Base-by-base conservation (phyloP, 2,888 invertebrate species). In the Oscheius onirici region DNA sequence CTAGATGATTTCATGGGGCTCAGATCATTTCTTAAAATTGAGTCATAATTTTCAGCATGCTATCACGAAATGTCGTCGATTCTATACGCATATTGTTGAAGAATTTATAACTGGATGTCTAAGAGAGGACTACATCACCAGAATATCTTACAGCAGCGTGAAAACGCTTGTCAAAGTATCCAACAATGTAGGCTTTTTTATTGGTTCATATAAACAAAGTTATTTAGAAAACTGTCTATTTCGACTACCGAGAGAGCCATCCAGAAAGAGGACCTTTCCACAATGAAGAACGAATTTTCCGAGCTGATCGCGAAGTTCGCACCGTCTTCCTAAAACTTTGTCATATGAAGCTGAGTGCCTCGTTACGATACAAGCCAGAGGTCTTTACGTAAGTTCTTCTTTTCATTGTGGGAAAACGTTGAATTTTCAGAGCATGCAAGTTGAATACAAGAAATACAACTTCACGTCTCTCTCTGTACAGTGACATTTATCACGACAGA, bases 341-440 rank as follows among this genome's bases (percentile, higher is more conserved):
- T 5, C 8, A 63, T 5, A 17, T 13, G 10, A 26, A 49, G 1
- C 34, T 63, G 10, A 24, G 46, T n/a, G 63, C 63, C 13, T 24
- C 46, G n/a, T 17, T 63, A 24, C 44, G 46, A 28, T 63, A 63
- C 49, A 63, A 63, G 28, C 63, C 63, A 17, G 63, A 63, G 13
- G 34, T 63, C 34, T 63, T 63, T n/a, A 49, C 63, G 63, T 63
- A 63, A 10, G 43, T 41, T 13, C 3, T 24, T 13, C 26, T 20
- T 10, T 28, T 63, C 15, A 0, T 46, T 28, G n/a, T n/a, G 2
- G 22, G 17, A 17, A 46, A n/a, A 46, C 15, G 13, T 44, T n/a
- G 22, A 22, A n/a, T 44, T 28, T 63, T 63, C 20, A 63, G 63
- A 5, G 63, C 49, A 13, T 63, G 63, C 28, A 63, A 63, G 10